Evolutionary conservation across 2,113 vertebrate species (phyloP).

Genomic region (Neofelis nebulosa): DNA sequence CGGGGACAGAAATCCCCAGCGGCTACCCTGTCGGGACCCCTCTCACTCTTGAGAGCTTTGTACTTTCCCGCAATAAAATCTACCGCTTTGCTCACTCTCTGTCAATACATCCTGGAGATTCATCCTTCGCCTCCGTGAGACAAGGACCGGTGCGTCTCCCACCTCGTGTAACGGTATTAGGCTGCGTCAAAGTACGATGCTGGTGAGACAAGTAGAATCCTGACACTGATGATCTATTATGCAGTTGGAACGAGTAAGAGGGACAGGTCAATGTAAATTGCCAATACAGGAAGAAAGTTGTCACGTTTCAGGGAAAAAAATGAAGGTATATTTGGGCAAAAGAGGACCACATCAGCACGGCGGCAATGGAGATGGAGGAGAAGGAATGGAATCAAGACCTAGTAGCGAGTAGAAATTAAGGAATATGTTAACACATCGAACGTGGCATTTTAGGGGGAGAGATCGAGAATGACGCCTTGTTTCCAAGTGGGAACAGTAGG

Average conservation of each 20-base stretch:
- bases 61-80: too few species aligned
- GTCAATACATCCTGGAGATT: too few species aligned
- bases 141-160: too few species aligned
- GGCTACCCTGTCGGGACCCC: too few species aligned
- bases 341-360: neutral
- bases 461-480: neutral
- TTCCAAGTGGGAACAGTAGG: neutral
- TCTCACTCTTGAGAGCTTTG: too few species aligned
- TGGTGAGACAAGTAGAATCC: neutral
- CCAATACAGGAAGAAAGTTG: neutral
- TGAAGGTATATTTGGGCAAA: neutral
- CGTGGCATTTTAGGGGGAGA: neutral
- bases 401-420: neutral
- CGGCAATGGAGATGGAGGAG: neutral
- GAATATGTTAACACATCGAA: neutral
- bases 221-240: neutral
- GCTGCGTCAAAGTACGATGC: neutral
- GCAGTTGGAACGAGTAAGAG: neutral
- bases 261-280: neutral
- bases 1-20: too few species aligned
- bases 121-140: too few species aligned
- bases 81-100: too few species aligned
- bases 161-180: neutral
- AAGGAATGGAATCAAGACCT: neutral
- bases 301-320: neutral